These are phyloP conservation scores for Andrena chrysosceles DNA, from an alignment of 2,888 invertebrate species.

Conservation along the genomic window DNA sequence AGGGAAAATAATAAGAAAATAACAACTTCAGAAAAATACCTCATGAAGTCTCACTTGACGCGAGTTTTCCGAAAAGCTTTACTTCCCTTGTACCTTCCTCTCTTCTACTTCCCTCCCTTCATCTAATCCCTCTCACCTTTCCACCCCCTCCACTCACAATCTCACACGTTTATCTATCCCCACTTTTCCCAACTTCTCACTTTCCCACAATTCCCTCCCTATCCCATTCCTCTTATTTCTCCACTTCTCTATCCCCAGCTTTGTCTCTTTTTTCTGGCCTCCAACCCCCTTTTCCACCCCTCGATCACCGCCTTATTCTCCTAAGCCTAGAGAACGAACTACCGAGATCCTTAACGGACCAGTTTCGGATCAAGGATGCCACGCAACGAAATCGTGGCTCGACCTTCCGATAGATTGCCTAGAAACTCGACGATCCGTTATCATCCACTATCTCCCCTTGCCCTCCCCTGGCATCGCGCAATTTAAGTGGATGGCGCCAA, in stretches of 20 bases:
- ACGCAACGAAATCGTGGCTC: neutral
- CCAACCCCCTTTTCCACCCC: neutral
- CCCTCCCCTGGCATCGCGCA: neutral
- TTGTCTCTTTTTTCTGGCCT: neutral
- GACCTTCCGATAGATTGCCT: neutral
- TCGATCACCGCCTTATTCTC: neutral
- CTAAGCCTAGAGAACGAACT: neutral
- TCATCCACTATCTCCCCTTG: neutral
- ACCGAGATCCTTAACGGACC: neutral
- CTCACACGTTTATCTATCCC: no score
- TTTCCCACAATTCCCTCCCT: no score
- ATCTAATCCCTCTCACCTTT: no score
- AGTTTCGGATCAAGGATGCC: neutral
- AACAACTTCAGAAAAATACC: neutral
- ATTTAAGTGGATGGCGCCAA: neutral
- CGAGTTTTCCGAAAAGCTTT: no score
- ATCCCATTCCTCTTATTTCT: no score
- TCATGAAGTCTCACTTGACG: no score
- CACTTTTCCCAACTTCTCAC: no score
- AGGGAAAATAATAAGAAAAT: slow-evolving; percentile 11
- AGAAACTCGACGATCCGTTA: neutral
- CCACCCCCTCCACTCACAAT: no score
- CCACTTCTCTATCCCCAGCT: no score
- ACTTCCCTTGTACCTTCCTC: no score
- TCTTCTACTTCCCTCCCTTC: no score